phyloP scores from a whole-genome alignment of 2,888 invertebrate genomes.

The Amblyjoppa proteus region DNA sequence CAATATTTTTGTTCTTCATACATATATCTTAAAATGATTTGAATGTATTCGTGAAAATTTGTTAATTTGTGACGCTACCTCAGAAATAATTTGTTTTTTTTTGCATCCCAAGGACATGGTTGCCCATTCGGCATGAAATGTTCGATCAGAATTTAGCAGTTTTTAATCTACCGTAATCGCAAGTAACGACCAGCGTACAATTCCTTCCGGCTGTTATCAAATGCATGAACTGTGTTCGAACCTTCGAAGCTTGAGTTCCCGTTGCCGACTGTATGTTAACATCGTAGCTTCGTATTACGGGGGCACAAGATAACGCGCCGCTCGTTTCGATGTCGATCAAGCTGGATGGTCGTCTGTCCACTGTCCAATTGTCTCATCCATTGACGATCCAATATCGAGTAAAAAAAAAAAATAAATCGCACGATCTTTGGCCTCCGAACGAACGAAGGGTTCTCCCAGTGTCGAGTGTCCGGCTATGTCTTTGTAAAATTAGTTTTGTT shows the following conservation, averaged over 20 bases:
- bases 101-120: too few species aligned
- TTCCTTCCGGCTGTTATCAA: background rate
- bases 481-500: conserved; percentile 82
- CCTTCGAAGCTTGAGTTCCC: conserved; percentile 16
- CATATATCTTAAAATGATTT: too few species aligned
- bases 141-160: too few species aligned
- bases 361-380: conserved; percentile 10
- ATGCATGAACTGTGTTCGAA: conserved; percentile 51
- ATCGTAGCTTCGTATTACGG: conserved; percentile 47
- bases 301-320: conserved; percentile 60
- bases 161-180: background rate
- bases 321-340: conserved; percentile 58
- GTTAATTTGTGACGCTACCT: too few species aligned
- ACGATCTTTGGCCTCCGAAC: conserved; percentile 85
- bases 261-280: background rate
- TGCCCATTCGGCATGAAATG: too few species aligned
- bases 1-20: too few species aligned
- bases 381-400: conserved; percentile 14
- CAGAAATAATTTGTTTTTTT: too few species aligned
- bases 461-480: conserved; percentile 67
- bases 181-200: background rate
- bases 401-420: conserved; percentile 9
- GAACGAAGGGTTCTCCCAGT: conserved; percentile 49
- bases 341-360: conserved; percentile 32
- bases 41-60: too few species aligned